A percentile compares a stretch with the other conserved stretches of the same genome.
Conservation (phyloP, 30 jellyfish, hydroid and myxozoan species). For the Aurelia aurita region DNA sequence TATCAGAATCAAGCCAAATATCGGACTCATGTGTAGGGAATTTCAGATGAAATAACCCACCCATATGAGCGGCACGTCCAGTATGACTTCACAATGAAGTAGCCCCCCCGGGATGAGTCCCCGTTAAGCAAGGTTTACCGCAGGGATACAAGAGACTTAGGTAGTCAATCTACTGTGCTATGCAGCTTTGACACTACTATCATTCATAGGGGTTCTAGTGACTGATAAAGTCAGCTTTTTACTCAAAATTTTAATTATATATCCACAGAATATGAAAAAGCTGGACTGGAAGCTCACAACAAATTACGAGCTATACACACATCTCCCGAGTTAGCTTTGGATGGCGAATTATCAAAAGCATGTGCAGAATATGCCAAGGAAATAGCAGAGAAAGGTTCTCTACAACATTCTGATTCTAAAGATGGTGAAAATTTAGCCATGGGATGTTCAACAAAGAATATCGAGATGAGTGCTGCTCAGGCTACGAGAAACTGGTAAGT, state of each 20-base stretch:
- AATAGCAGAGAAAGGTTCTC: conserved; percentile 42
- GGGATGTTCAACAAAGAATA: conserved; percentile 34
- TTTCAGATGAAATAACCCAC: no score
- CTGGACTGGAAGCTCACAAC: conserved; percentile 63
- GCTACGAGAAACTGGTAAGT: conserved; percentile 78
- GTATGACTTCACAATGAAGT: no score
- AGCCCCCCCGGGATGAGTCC: no score
- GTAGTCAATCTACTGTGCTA: no score
- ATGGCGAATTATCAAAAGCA: conserved; percentile 35
- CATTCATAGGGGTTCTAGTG: no score
- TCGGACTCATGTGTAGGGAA: no score
- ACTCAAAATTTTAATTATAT: neutral
- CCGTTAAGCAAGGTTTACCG: no score
- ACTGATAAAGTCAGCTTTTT: no score
- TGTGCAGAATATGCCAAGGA: conserved; percentile 64
- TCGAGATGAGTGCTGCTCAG: conserved; percentile 57
- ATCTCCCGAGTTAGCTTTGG: conserved; percentile 24
- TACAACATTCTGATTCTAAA: conserved; percentile 47
- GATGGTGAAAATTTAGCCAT: conserved; percentile 75
- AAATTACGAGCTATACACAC: conserved; percentile 56
- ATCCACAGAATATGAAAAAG: conserved; percentile 41
- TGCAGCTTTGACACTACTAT: no score
- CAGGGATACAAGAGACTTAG: no score
- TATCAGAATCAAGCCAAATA: no score
- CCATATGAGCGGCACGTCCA: no score